Evolutionary conservation across 2,888 invertebrate species (phyloP), one percentile per base, ranked within the genome.

Genomic region (Gasteruption jaculator): DNA sequence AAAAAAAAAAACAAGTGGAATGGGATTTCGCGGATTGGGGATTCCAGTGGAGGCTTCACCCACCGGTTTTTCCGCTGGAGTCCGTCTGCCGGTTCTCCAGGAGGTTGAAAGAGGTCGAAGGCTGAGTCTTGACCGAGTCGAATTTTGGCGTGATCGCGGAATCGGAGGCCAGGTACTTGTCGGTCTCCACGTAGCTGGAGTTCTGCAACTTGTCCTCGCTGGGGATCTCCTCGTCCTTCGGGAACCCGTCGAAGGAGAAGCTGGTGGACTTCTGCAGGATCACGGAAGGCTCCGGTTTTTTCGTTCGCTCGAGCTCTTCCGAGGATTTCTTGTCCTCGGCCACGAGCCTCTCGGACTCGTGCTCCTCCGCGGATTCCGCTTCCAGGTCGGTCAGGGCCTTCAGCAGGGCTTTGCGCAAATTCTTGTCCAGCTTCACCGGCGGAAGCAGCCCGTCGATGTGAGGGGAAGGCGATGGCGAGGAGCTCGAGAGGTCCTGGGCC

Each of bases 381-480:
- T 89, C 87, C 34, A 89, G 72, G 57, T 87, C 86, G 36, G 81
- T 82, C 4, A 90, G 74, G 8, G 88, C 89, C 71, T 82, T 82
- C 4, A 89, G 72, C 27, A 89, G 71, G 1, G 88, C 89, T 67
- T 82, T 80, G 11, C 88, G 75, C 21, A 90, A 78, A 48, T 82
- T 84, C 30, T 83, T 82, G 65, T 88, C 87, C 40, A 88, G 68
- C 43, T 82, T 79, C 1, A 80, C 75, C 1, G 83, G 78, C 3
- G 81, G 69, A 39, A 74, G 74, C 4, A 72, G 43, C 34, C 31
- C 20, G 16, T 11, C 19, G n/a, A 24, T 15, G 3, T 42, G 48
- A 0, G 43, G 34, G 7, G 38, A 36, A 1, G 37, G 37, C 7
- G 19, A 19, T 1, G 39, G 4, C 5, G 35, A 24, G 5, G 37